Conservation (phyloP, 2,888 invertebrate species). For the Acrocyrtus sp. region DNA sequence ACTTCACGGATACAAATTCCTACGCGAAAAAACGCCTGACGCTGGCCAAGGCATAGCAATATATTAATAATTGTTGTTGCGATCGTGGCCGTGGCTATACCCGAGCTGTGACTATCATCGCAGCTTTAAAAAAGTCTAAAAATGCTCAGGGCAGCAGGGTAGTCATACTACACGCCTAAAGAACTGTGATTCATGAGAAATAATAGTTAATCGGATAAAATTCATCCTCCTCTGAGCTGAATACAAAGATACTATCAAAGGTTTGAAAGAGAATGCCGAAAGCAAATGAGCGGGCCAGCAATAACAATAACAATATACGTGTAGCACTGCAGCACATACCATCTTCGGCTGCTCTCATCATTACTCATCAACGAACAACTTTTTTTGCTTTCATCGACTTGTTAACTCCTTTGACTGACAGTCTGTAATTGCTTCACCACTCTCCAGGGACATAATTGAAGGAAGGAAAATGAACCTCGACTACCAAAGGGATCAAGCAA, state of each 20-base stretch:
- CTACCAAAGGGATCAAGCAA: not conserved
- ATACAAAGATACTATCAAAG: no score
- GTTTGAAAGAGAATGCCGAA: no score
- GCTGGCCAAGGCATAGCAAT: no score
- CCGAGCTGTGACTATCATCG: not conserved
- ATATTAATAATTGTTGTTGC: no score
- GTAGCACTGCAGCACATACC: not conserved
- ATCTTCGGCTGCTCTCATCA: not conserved
- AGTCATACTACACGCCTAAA: no score
- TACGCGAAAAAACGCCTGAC: no score
- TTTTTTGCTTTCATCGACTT: conserved; percentile 1
- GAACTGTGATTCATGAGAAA: no score
- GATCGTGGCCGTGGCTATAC: no score
- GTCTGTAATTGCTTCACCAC: conserved; percentile 26
- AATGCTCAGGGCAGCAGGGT: not conserved
- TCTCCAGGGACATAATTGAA: not conserved
- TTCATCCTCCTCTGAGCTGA: no score
- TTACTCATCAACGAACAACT: no score
- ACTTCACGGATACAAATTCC: no score
- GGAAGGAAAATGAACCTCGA: not conserved
- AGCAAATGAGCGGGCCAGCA: not conserved
- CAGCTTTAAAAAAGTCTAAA: not conserved
- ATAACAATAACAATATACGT: conserved; percentile 17
- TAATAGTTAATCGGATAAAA: no score
- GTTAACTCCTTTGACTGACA: conserved; percentile 31